phyloP scores from a whole-genome alignment of 2,888 invertebrate species.

The Aporophyla nigra region DNA sequence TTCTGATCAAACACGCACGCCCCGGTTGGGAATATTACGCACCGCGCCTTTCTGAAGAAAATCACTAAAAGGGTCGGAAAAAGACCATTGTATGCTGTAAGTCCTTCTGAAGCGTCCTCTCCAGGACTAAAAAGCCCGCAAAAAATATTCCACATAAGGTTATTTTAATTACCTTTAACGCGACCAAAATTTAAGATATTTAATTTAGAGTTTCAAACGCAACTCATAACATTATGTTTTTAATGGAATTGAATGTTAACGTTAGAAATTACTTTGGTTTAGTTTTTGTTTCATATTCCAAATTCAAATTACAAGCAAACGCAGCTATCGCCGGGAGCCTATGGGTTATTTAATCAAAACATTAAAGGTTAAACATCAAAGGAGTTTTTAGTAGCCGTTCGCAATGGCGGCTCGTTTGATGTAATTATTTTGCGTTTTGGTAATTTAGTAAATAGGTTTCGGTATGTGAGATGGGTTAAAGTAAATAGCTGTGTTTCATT shows the following conservation, averaged over 20 bases:
- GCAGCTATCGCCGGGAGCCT: constrained; percentile 28
- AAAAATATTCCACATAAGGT: not conserved
- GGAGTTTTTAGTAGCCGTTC: constrained; percentile 17
- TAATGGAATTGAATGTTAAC: constrained; percentile 10
- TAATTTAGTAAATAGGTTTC: constrained; percentile 12
- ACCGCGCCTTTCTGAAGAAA: not conserved
- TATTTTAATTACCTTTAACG: constrained; percentile 28
- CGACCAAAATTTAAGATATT: constrained; percentile 39
- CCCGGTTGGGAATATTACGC: not conserved
- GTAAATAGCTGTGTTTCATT: constrained; percentile 18
- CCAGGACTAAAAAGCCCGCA: not conserved
- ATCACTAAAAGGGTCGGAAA: not conserved
- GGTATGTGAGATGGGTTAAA: not conserved
- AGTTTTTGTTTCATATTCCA: constrained; percentile 39
- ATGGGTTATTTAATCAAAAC: constrained; percentile 32
- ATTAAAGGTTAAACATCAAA: constrained; percentile 55
- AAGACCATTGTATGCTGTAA: too few relatives aligned
- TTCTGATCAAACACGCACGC: not conserved
- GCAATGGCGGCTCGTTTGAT: constrained; percentile 12
- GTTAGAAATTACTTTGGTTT: constrained; percentile 27
- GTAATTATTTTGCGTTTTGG: constrained; percentile 36
- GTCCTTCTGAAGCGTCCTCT: not conserved
- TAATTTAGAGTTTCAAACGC: constrained; percentile 41
- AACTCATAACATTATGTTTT: constrained; percentile 27
- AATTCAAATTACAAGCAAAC: constrained; percentile 43